A percentile compares a stretch with the other conserved stretches of the same genome.
These are phyloP conservation scores for Philereme transversata DNA, from an alignment of 2,888 invertebrate genomes.

Conservation along the genomic window DNA sequence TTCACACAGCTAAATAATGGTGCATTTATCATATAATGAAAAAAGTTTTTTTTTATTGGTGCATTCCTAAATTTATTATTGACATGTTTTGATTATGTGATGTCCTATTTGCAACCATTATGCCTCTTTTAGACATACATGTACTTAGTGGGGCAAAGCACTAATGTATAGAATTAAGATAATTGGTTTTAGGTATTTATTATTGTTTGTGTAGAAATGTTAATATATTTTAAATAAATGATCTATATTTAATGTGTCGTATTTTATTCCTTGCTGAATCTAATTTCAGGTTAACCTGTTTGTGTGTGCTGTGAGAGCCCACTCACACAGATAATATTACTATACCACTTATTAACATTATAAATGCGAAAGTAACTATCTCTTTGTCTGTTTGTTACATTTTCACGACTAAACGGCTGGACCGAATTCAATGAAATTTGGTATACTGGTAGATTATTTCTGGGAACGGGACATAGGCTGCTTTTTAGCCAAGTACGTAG, in stretches of 20 bases:
- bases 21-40: slow-evolving; percentile 11
- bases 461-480: too few species aligned
- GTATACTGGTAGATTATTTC: too few species aligned
- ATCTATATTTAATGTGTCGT: slow-evolving; percentile 10
- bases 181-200: slow-evolving; percentile 18
- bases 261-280: not conserved
- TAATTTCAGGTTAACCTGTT: too few species aligned
- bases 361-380: too few species aligned
- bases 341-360: too few species aligned
- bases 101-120: slow-evolving; percentile 10
- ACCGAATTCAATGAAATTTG: too few species aligned
- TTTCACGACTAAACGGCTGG: too few species aligned
- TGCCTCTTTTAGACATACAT: slow-evolving; percentile 5
- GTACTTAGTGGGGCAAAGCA: not conserved
- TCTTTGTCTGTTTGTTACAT: too few species aligned
- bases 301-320: too few species aligned
- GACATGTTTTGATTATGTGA: slow-evolving; percentile 16
- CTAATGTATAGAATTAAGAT: slow-evolving; percentile 8
- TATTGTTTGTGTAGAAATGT: slow-evolving; percentile 35
- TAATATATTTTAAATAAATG: slow-evolving; percentile 37
- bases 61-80: slow-evolving; percentile 11
- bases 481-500: too few species aligned
- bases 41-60: slow-evolving; percentile 5
- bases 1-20: not conserved
- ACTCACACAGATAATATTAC: too few species aligned